Percentiles rank a stretch among this genome's conserved stretches.
Evolutionary conservation across 2,888 invertebrate genomes (phyloP).

Genomic region (Lasius platythorax): DNA sequence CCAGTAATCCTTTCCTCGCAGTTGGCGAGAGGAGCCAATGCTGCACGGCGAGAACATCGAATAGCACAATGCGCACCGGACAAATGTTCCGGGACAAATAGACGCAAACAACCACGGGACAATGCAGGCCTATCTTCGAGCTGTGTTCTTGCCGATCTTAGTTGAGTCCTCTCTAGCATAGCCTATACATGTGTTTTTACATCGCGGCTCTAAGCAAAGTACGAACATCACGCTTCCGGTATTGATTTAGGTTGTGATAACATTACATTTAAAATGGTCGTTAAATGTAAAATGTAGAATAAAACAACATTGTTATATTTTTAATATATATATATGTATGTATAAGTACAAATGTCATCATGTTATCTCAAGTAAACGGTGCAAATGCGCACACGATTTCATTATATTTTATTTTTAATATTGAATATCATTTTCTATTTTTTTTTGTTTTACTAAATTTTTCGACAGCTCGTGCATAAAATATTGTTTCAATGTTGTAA

Average conservation of each 20-base stretch:
- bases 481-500: neutral
- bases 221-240: neutral
- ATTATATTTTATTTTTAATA: neutral
- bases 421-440: neutral
- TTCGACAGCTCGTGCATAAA: neutral
- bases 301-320: neutral
- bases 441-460: neutral
- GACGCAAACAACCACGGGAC: slow-evolving; percentile 78
- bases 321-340: too few relatives aligned
- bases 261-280: neutral
- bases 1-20: slow-evolving; percentile 80
- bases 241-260: neutral
- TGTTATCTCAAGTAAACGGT: neutral
- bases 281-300: slow-evolving; percentile 2
- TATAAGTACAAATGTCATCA: neutral
- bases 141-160: slow-evolving; percentile 83
- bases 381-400: neutral
- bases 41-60: slow-evolving; percentile 69
- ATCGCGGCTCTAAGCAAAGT: neutral
- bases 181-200: neutral
- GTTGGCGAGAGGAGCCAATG: slow-evolving; percentile 69
- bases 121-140: slow-evolving; percentile 79
- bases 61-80: slow-evolving; percentile 69
- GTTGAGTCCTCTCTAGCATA: slow-evolving; percentile 43
- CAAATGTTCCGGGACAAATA: slow-evolving; percentile 70